These are phyloP conservation scores for Cebus imitator DNA, from an alignment of 2,113 vertebrate genomes.

Conservation along the genomic window DNA sequence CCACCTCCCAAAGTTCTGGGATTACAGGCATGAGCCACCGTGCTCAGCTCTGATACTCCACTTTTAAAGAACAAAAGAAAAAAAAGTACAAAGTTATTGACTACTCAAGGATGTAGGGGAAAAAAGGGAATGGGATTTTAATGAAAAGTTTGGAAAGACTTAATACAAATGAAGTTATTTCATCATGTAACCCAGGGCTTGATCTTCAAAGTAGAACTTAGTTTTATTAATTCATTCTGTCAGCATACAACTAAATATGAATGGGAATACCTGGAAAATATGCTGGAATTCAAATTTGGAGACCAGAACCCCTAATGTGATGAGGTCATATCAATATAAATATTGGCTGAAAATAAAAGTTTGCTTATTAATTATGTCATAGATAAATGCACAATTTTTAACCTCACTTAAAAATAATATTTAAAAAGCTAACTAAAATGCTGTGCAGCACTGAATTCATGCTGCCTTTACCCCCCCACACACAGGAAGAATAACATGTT, in stretches of 20 bases:
- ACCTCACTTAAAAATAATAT: not conserved
- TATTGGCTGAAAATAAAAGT: not conserved
- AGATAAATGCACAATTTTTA: not conserved
- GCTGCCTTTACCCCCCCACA: accelerated
- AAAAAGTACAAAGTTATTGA: not conserved
- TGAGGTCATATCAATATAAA: not conserved
- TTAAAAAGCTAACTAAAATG: not conserved
- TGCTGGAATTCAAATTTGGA: not conserved
- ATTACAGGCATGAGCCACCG: too few species aligned
- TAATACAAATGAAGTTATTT: not conserved
- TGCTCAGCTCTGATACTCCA: too few species aligned
- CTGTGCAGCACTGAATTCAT: not conserved
- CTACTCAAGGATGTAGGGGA: not conserved
- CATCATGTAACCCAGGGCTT: not conserved
- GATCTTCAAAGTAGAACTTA: not conserved
- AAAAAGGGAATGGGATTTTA: not conserved
- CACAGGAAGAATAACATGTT: not conserved
- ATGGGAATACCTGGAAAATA: not conserved
- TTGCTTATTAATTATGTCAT: not conserved
- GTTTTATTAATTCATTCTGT: not conserved
- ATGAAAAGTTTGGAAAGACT: not conserved
- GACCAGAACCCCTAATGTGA: not conserved
- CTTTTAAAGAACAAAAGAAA: not conserved
- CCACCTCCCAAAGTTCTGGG: too few species aligned
- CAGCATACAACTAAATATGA: not conserved